Conservation (phyloP, 2,113 vertebrate species). For the Bothrops jararaca region DNA sequence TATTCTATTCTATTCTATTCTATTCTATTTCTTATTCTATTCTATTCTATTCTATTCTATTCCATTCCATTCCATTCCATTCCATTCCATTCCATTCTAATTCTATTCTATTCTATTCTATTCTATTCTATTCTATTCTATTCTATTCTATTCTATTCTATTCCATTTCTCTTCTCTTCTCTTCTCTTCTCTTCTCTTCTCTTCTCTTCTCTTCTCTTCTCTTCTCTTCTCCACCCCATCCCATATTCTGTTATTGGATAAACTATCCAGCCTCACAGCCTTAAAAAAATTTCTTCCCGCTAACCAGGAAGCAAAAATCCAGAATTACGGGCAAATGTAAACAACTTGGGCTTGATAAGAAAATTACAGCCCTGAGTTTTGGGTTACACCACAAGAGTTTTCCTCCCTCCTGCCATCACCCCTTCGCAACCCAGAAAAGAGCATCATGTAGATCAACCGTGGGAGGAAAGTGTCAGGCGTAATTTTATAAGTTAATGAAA, state of each 20-base stretch:
- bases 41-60: too few relatives aligned
- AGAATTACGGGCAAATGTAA: neutral
- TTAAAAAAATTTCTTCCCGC: neutral
- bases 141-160: too few relatives aligned
- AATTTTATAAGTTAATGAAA: slow-evolving; percentile 62
- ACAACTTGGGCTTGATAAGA: slow-evolving; percentile 54
- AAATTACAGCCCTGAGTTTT: slow-evolving; percentile 55
- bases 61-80: too few relatives aligned
- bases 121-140: too few relatives aligned
- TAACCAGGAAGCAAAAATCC: neutral
- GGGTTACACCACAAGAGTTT: slow-evolving; percentile 55
- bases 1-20: too few relatives aligned
- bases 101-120: too few relatives aligned
- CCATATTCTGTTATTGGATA: neutral
- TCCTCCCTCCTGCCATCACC: slow-evolving; percentile 26
- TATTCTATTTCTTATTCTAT: too few relatives aligned
- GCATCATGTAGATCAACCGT: slow-evolving; percentile 45
- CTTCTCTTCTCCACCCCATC: too few relatives aligned
- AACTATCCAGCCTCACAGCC: neutral
- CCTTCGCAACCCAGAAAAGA: neutral
- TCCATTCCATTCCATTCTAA: too few relatives aligned
- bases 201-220: too few relatives aligned
- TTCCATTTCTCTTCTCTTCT: too few relatives aligned
- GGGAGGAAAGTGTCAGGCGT: slow-evolving; percentile 64
- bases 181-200: too few relatives aligned